Base-by-base conservation (phyloP, 2,113 vertebrate species). In the Calidris pygmaea region DNA sequence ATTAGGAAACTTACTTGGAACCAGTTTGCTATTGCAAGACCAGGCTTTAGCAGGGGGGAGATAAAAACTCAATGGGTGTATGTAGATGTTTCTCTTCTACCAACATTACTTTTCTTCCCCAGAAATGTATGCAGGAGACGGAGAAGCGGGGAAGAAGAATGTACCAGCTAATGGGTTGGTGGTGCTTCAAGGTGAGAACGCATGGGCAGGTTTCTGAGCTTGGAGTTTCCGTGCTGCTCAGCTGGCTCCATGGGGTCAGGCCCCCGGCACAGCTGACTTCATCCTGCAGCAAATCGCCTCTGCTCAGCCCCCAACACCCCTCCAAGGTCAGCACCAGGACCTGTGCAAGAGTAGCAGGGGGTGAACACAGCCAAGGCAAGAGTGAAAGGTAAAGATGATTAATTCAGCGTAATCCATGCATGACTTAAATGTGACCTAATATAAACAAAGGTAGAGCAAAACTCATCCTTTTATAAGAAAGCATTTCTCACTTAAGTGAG, bases 181-280 rank as follows among this genome's bases (percentile, higher is more conserved):
- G 24, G 24, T 22, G 4, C 39, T 30, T 67, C 45, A 82, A 72
- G 30, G 23, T 34, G 17, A 47, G n/a, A 37, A 60, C 0, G 3
- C 39, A 52, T 1, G 0, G 45, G 53, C 60, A 52, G 15, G 27
- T 58, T 56, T 66, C 75, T 21, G 35, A 81, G 71, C 58, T 32
- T 50, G 37, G 47, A 4, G 30, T 12, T 48, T 24, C 45, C 5
- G 0, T 12, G n/a, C 7, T 4, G 5, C 59, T 47, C 32, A 48
- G 53, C 37, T 55, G 1, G 1, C 50, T 41, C 34, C 2, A 0
- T 0, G 1, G 12, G 17, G 26, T 55, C 47, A 55, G 32, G 45
- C 39, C 22, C 34, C 37, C 12, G 7, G 37, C 2, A n/a, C 14
- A 48, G n/a, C 39, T 20, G 39, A 12, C 32, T 14, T 15, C 41